Base-by-base conservation (phyloP, 2,113 vertebrate genomes). In the Sardina pilchardus region DNA sequence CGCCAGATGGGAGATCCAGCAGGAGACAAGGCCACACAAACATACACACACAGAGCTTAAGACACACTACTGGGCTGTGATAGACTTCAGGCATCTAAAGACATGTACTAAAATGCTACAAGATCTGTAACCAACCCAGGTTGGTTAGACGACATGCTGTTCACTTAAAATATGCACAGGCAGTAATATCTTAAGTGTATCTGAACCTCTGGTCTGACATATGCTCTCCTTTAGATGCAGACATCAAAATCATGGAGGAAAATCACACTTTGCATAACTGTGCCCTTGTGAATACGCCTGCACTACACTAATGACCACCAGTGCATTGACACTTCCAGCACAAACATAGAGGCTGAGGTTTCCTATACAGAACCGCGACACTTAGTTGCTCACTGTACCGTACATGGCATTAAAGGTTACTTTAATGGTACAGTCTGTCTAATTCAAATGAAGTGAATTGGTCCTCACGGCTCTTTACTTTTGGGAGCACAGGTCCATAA, bases 1-100 rank as follows among this genome's bases (percentile, higher is more conserved):
- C 82, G 85, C 86, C 42, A 53, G 85, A 83, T 85, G 30, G 86
- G 85, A 87, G 43, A 47, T 56, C 56, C 10, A 45, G 36, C 81
- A 47, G 82, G 71, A 39, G 14, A 36, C 19, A 53, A 48, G 71
- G 26, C 47, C 45, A 85, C 45, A 85, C 26, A 50, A 81, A n/a
- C 47, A 71, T 26, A 67, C 17, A 83, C 50, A 56, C 39, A 71
- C 63, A 30, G 9, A 16, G 26, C 34, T 9, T 1, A 75, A 39
- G 30, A 83, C 83, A 75, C 81, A 85, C 26, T 78, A 36, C 71
- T 39, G 71, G 30, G 39, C 30, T 78, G 16, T 12, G 14, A 78
- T 34, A 36, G 34, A 34, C 71, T 34, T 17, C 9, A 14, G 30
- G 34, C 71, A 78, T 19, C 14, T 5, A 78, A 30, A 19, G 30